Conservation (phyloP, 64 coral and sea anemone species). For the Pachyseris speciosa region DNA sequence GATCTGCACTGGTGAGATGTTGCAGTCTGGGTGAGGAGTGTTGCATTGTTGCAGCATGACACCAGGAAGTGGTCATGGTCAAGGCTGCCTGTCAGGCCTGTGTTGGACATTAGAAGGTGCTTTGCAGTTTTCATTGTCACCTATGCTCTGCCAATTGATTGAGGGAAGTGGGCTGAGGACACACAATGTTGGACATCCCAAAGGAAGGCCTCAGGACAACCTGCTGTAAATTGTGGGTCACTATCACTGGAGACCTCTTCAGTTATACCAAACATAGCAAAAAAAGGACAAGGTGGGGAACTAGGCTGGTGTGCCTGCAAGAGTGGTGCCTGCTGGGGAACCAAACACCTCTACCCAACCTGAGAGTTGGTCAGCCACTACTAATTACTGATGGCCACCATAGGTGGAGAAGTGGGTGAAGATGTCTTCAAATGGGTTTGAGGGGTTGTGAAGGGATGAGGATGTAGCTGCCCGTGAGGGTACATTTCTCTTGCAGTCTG, state of each 20-base stretch:
- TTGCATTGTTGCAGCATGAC: constrained; percentile 51
- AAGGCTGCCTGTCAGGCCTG: constrained; percentile 39
- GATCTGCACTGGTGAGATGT: too few relatives aligned
- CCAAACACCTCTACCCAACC: constrained; percentile 24
- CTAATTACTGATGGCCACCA: too few relatives aligned
- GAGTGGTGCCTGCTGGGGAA: constrained; percentile 16
- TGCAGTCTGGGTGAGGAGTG: constrained; percentile 48
- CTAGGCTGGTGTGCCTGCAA: constrained; percentile 8
- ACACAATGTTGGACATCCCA: constrained; percentile 34
- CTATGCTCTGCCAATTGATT: too few relatives aligned
- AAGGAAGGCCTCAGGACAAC: constrained; percentile 23
- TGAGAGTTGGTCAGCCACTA: too few relatives aligned
- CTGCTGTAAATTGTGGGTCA: constrained; percentile 60
- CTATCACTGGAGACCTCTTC: too few relatives aligned
- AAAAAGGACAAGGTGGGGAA: constrained; percentile 33
- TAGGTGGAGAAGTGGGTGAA: too few relatives aligned
- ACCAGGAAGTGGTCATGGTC: constrained; percentile 56
- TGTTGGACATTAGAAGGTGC: constrained; percentile 53
- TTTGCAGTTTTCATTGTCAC: constrained; percentile 3
- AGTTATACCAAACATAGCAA: constrained; percentile 40
- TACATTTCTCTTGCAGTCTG: too few relatives aligned
- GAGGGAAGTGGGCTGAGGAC: too few relatives aligned
- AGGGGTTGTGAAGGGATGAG: too few relatives aligned
- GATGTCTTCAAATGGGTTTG: too few relatives aligned
- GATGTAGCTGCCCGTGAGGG: too few relatives aligned